Conservation (phyloP, 2,113 vertebrate genomes). For the Garra rufa region DNA sequence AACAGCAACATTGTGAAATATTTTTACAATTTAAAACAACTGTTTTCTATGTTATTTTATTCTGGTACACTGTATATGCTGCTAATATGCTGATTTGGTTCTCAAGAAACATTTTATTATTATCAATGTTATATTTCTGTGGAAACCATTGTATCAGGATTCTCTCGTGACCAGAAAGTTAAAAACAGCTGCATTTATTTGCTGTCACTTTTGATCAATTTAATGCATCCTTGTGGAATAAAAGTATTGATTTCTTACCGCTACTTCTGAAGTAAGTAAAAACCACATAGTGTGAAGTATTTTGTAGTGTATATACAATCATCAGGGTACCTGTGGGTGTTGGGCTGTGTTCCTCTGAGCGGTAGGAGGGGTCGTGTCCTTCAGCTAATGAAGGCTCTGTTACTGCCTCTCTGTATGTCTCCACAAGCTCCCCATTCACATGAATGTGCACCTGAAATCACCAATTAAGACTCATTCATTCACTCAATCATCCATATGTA, state of each 20-base stretch:
- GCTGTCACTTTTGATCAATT: not conserved
- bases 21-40: not conserved
- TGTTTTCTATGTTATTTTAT: no score
- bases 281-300: no score
- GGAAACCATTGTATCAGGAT: not conserved
- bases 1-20: not conserved
- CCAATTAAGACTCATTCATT: conserved; percentile 27
- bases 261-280: not conserved
- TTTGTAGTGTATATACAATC: not conserved
- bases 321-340: conserved; percentile 67
- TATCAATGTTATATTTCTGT: not conserved
- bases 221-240: not conserved
- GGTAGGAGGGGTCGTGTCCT: conserved; percentile 51
- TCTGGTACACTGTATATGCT: no score
- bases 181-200: not conserved
- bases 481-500: not conserved
- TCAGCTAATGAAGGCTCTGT: conserved; percentile 65
- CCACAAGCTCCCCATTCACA: conserved; percentile 75
- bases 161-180: not conserved
- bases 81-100: not conserved
- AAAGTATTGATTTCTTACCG: not conserved
- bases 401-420: conserved; percentile 70
- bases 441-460: conserved; percentile 76
- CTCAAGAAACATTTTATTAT: not conserved
- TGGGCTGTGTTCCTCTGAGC: conserved; percentile 51